Base-by-base conservation (phyloP, 2,888 invertebrate species). In the Mythimna albipuncta region DNA sequence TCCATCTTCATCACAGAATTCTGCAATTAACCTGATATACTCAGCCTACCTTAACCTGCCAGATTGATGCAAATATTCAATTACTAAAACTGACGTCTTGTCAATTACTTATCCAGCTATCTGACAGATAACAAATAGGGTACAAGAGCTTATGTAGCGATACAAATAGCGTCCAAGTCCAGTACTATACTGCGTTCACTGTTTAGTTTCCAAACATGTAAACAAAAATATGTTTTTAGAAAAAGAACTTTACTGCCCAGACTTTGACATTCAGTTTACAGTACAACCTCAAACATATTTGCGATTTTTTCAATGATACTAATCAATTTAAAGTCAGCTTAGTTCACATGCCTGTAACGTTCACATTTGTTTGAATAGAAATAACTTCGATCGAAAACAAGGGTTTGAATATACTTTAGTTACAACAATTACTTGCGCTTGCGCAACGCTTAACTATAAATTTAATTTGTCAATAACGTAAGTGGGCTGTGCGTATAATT, bases 401-500 rank as follows among this genome's bases (percentile, higher is more conserved):
- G 52, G 52, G 50, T 68, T 63, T 26, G n/a, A 52, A 68, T 50
- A 26, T 63, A 63, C 38, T 61, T 61, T 61, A 61, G 38, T 75
- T 59, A 81, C 72, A 83, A 83, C 84, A 81, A 83, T 83, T 81
- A 76, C 79, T 79, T 77, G 71, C 38, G 71, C 75, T 83, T 82
- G 78, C 68, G 69, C 72, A 83, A 84, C 69, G 59, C 57, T 67
- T 74, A 72, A 77, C 79, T 81, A 83, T 86, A 88, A 88, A 88
- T 87, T 85, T 85, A 87, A 90, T 89, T 89, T 89, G 89, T 89
- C 89, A 87, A 85, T 89, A 80, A 72, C 69, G 77, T 64, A 71
- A 72, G 90, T 90, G 87, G 90, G 90, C 81, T 82, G 89, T 71
- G 77, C 77, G 76, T 85, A 80, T 85, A 86, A 88, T 83, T 82